Conservation (phyloP, 2,888 invertebrate species). For the Lepas anatifera region DNA sequence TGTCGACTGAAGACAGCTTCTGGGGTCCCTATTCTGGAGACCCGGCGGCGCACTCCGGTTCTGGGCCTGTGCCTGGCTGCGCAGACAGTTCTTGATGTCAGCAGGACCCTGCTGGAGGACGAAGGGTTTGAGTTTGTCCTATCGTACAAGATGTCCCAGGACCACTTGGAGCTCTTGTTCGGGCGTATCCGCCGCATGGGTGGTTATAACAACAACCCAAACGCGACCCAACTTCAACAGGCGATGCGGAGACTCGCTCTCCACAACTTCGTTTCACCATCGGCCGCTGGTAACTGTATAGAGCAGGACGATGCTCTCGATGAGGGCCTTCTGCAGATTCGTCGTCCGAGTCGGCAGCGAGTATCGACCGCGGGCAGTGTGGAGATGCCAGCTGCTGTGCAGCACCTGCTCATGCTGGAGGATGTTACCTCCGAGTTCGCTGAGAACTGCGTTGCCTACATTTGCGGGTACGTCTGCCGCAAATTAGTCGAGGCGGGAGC, state of each 20-base stretch:
- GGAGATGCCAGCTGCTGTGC: background rate
- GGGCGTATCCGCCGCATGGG: background rate
- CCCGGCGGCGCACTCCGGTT: background rate
- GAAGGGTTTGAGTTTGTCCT: background rate
- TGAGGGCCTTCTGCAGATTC: background rate
- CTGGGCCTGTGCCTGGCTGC: background rate
- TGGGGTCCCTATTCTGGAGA: background rate
- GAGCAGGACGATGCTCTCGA: background rate
- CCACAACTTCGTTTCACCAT: background rate
- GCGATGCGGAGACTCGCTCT: background rate
- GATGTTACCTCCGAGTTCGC: background rate
- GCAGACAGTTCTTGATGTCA: background rate
- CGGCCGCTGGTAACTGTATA: background rate
- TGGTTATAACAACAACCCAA: background rate
- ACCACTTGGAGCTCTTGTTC: background rate
- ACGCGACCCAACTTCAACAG: background rate
- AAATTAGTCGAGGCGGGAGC: too few species aligned
- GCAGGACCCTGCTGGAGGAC: background rate
- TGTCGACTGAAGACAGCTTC: background rate
- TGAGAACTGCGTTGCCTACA: background rate
- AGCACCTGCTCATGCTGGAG: background rate
- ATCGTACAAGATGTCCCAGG: background rate
- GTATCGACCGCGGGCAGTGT: background rate
- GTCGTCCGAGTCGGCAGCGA: background rate
- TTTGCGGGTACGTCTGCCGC: background rate